Evolutionary conservation across 2,888 invertebrate genomes (phyloP), one percentile per base, ranked within the genome.

Genomic region (Pseudococcus longispinus): DNA sequence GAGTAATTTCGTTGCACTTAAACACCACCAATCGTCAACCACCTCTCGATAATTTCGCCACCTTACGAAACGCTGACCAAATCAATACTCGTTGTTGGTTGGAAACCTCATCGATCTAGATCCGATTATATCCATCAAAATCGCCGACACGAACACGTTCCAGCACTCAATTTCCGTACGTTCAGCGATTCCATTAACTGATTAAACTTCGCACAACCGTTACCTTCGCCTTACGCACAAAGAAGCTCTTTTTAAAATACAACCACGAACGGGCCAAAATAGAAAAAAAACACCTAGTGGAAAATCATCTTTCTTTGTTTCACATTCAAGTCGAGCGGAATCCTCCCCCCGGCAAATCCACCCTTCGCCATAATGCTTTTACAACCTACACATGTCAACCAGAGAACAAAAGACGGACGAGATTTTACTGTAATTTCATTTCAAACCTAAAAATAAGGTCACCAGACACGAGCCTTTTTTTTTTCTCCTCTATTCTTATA

Each of bases 41-140:
- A 11, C 3, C 15, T 18, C 11, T 60, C 23, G 23, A 60, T 20
- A 23, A 60, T 11, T 20, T 60, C 18, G 51, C 51, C 60, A 60
- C 60, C 9, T 60, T 60, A 9, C 20, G 60, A 23, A 60, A 6
- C 60, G 11, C 60, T 23, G 60, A 23, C 23, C 60, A 20, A 60
- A 60, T 60, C 60, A 11, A 23, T 23, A 23, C 51, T 2, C 13
- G 46, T 2, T 13, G 18, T 3, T 26, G 26, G 65, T 11, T 65
- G 18, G 8, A 70, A 70, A 70, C 13, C 70, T 70, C 70, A 70
- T 70, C 70, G 70, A 70, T 70, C 70, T 70, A 70, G 70, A 70
- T 70, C 29, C 70, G 70, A 70, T 70, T 29, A 70, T 32, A 29
- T 0, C 29, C 70, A 29, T 70, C 70, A 70, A 70, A 70, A 70